Evolutionary conservation across 2,113 vertebrate species (phyloP).

Genomic region (Aphyosemion australe): DNA sequence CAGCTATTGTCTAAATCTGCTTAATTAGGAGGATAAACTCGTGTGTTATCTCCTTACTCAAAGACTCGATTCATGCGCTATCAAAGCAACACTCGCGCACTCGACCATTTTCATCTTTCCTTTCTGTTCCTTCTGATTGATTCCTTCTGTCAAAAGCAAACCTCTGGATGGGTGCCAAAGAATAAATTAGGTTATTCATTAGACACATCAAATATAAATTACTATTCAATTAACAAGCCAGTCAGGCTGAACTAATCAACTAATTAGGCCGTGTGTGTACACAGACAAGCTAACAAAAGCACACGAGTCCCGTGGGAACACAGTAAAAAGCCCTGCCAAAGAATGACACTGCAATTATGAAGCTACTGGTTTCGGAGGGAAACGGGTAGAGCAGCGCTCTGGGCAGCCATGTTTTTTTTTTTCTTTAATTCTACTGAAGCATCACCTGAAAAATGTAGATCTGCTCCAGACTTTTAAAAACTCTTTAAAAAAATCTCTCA

Average conservation of each 20-base stretch:
- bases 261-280: slow-evolving; percentile 79
- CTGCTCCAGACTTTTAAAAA: too few species aligned
- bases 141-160: slow-evolving; percentile 61
- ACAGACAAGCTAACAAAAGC: slow-evolving; percentile 78
- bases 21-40: slow-evolving; percentile 42
- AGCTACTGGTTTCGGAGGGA: slow-evolving; percentile 36
- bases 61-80: slow-evolving; percentile 41
- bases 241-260: slow-evolving; percentile 80
- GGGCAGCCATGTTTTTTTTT: background rate
- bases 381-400: slow-evolving; percentile 7
- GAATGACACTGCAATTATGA: slow-evolving; percentile 65
- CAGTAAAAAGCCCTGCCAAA: slow-evolving; percentile 62
- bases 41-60: slow-evolving; percentile 34
- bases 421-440: background rate
- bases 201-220: slow-evolving; percentile 77
- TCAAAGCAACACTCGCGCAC: slow-evolving; percentile 44
- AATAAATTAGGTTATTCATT: slow-evolving; percentile 74
- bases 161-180: slow-evolving; percentile 66
- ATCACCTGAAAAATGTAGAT: background rate
- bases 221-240: slow-evolving; percentile 80
- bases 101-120: slow-evolving; percentile 45
- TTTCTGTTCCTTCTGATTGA: slow-evolving; percentile 62
- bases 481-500: background rate
- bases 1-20: slow-evolving; percentile 20
- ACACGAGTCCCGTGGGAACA: slow-evolving; percentile 72